Conservation (phyloP, 2,888 invertebrate genomes). For the Andricus curvator region DNA sequence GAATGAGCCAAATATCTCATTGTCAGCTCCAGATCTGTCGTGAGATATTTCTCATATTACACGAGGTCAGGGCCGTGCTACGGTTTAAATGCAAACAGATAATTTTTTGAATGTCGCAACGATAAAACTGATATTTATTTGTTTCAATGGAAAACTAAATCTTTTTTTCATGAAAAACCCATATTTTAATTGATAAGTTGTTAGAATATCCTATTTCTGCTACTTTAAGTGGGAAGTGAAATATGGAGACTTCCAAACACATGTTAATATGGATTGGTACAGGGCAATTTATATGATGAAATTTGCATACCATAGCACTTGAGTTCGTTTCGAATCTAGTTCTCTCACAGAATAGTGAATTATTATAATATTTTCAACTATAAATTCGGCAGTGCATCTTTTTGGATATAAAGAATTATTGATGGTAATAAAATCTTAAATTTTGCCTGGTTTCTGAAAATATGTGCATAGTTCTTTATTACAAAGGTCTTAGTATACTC, state of each 20-base stretch:
- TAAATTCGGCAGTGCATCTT: no score
- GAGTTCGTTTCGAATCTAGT: background rate
- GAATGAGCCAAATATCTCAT: background rate
- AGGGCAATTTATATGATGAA: background rate
- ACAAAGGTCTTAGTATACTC: no score
- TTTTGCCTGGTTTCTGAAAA: no score
- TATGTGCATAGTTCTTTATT: no score
- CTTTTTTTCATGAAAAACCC: background rate
- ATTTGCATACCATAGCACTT: background rate
- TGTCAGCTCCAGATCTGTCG: background rate
- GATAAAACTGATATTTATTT: background rate
- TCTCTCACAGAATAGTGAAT: background rate
- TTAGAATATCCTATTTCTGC: background rate
- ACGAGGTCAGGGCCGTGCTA: constrained; percentile 62
- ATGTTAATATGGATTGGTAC: background rate
- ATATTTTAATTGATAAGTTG: background rate
- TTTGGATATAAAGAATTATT: no score
- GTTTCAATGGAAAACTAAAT: background rate
- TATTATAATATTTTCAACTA: background rate
- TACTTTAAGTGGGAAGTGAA: background rate
- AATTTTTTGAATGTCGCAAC: background rate
- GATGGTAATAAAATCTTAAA: no score
- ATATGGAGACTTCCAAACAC: background rate
- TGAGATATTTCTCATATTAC: background rate
- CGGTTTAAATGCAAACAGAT: constrained; percentile 57